These are phyloP conservation scores for Liopterus haemorrhoidalis DNA, from an alignment of 2,888 invertebrate genomes.

Conservation along the genomic window DNA sequence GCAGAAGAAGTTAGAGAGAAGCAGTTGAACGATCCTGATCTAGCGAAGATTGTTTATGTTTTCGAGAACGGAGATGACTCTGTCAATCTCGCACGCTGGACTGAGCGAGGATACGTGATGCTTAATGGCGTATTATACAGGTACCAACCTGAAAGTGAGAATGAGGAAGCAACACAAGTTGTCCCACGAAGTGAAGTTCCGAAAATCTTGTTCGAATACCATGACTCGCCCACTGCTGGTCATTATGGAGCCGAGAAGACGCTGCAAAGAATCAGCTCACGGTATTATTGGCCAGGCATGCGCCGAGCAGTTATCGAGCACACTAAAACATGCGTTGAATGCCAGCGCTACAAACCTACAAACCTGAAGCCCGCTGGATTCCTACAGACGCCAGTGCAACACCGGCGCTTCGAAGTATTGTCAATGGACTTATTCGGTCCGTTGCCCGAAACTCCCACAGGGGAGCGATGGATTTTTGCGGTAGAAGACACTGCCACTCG, in stretches of 20 bases:
- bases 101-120: constrained; percentile 20
- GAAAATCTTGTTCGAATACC: constrained; percentile 18
- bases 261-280: constrained; percentile 5
- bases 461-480: constrained; percentile 17
- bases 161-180: no score
- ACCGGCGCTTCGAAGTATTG: constrained; percentile 20
- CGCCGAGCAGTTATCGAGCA: not conserved
- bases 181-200: no score
- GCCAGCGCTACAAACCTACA: no score
- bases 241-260: constrained; percentile 23
- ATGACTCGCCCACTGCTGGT: constrained; percentile 23
- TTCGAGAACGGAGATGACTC: no score
- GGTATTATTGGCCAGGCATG: constrained; percentile 13
- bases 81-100: no score
- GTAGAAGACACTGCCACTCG: constrained; percentile 6
- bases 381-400: no score
- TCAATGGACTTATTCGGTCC: constrained; percentile 25
- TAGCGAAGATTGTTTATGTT: no score
- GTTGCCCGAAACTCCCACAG: constrained; percentile 21
- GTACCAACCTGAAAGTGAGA: no score
- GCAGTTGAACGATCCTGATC: no score
- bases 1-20: no score
- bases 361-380: no score
- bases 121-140: constrained; percentile 20
- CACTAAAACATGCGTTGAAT: no score